These are phyloP conservation scores for Mormyrops boulengeri DNA, from an alignment of 2,797 vertebrate genomes.

Conservation along the genomic window DNA sequence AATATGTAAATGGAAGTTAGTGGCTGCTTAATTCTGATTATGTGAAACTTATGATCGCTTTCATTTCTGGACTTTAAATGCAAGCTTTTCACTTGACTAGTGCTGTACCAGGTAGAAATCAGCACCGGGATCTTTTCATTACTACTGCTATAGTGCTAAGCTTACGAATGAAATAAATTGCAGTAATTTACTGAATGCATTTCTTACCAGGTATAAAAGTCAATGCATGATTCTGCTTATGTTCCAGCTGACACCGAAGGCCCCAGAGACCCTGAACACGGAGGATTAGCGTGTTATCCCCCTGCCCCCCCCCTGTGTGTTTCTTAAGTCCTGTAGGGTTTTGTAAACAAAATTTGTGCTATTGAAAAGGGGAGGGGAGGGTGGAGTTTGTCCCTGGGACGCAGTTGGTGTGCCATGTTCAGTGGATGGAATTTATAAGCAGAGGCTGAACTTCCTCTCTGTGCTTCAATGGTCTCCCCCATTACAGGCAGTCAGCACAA, in stretches of 20 bases:
- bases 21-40: not conserved
- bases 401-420: not conserved
- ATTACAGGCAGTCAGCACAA: not conserved
- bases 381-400: not conserved
- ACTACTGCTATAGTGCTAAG: not conserved
- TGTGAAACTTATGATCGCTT: not conserved
- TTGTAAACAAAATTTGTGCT: not conserved
- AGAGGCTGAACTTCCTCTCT: not conserved
- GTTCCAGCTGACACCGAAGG: not conserved
- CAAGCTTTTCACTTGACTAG: not conserved
- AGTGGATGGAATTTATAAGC: not conserved
- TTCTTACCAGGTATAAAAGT: not conserved
- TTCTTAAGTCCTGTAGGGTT: not conserved
- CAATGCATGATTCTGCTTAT: not conserved
- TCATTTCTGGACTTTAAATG: not conserved
- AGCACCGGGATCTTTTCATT: not conserved
- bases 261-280: not conserved
- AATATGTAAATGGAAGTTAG: not conserved
- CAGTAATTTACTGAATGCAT: not conserved
- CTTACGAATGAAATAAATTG: not conserved
- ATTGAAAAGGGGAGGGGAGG: not conserved
- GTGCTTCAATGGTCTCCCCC: not conserved
- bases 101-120: not conserved
- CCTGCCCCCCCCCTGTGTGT: not conserved
- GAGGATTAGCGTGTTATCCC: not conserved